Evolutionary conservation across 1,140 invertebrate genomes (phyloP).

Genomic region (Meloidogyne exigua): DNA sequence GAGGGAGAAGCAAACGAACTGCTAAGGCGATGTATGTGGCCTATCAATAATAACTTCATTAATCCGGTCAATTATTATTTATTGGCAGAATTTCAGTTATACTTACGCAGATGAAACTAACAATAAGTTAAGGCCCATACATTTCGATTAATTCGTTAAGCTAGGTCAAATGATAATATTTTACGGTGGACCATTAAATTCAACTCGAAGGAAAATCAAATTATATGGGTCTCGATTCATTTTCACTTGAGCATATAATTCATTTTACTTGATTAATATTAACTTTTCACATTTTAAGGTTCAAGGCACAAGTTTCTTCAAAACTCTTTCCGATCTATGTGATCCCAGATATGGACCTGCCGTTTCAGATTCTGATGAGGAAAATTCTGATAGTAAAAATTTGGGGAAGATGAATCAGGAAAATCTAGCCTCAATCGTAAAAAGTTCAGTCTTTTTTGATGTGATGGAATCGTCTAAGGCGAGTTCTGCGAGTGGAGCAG

Average conservation of each 20-base stretch:
- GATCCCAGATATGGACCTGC: neutral
- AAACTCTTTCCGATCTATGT: neutral
- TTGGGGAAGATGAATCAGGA: neutral
- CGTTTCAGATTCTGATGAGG: neutral
- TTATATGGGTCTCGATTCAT: too few species aligned
- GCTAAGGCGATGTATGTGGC: constrained; percentile 4
- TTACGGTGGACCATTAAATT: too few species aligned
- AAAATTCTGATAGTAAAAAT: neutral
- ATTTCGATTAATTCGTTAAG: too few species aligned
- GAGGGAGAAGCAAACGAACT: neutral
- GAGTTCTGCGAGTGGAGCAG: neutral
- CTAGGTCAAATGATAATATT: too few species aligned
- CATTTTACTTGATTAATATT: too few species aligned
- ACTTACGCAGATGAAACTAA: too few species aligned
- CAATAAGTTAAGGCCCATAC: too few species aligned
- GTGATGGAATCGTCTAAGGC: neutral
- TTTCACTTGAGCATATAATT: too few species aligned
- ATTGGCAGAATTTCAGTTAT: too few species aligned
- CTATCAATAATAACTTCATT: constrained; percentile 7
- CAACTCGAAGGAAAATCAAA: too few species aligned
- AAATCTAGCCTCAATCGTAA: neutral
- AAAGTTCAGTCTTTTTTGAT: constrained; percentile 10
- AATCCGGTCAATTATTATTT: neutral
- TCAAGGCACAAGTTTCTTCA: neutral
- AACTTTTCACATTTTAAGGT: neutral